Conservation (phyloP, 2,888 invertebrate species). For the Archaeoteleia sp. region DNA sequence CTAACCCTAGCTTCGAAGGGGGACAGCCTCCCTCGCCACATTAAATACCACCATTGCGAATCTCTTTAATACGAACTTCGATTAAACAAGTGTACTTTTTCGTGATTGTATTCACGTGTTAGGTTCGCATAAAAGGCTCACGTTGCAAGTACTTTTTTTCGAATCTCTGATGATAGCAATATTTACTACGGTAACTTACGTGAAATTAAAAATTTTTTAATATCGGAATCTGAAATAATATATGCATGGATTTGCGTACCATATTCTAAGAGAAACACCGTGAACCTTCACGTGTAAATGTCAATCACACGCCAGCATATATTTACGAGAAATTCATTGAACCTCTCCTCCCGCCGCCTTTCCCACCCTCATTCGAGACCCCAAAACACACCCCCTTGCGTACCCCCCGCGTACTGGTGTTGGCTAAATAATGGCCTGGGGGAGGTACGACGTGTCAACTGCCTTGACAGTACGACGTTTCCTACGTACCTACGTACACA, state of each 20-base stretch:
- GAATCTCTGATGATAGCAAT: too few relatives aligned
- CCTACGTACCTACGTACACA: constrained; percentile 46
- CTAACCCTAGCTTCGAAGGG: constrained; percentile 60
- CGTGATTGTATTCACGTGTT: constrained; percentile 1
- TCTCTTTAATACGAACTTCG: constrained; percentile 24
- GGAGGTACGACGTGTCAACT: constrained; percentile 72
- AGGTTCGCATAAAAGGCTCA: not conserved
- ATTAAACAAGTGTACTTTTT: constrained; percentile 16
- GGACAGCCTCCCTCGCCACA: constrained; percentile 65
- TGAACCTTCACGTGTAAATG: constrained; percentile 68
- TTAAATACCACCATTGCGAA: constrained; percentile 61
- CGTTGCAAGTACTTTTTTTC: not conserved
- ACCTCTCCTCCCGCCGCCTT: constrained; percentile 49
- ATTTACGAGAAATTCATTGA: constrained; percentile 69
- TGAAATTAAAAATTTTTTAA: too few relatives aligned
- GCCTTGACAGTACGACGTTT: constrained; percentile 71
- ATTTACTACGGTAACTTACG: too few relatives aligned
- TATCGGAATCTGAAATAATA: too few relatives aligned
- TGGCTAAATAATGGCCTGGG: constrained; percentile 74
- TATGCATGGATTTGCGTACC: constrained; percentile 9
- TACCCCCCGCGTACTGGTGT: constrained; percentile 65
- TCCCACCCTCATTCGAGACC: constrained; percentile 51
- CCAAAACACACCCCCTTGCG: constrained; percentile 70
- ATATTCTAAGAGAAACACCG: constrained; percentile 34
- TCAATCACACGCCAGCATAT: constrained; percentile 75